phyloP scores from a whole-genome alignment of 2,888 invertebrate species.

The Anodontia alba region DNA sequence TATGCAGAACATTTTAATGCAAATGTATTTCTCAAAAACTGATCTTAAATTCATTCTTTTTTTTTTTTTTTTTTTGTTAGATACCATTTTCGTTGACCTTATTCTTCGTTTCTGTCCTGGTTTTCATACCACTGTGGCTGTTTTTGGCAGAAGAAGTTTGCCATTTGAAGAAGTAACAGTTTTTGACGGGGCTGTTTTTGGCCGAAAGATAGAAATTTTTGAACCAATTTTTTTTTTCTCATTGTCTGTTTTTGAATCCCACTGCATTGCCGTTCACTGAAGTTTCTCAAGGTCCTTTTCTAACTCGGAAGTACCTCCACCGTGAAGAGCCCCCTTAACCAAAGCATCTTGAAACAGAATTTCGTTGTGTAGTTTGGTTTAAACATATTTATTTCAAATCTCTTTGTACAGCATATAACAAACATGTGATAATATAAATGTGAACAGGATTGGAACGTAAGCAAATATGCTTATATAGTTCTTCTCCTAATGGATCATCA shows the following conservation, averaged over 20 bases:
- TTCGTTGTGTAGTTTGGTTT: too few relatives aligned
- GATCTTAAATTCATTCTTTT: background rate
- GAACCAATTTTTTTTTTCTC: slow-evolving; percentile 7
- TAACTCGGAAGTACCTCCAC: slow-evolving; percentile 30
- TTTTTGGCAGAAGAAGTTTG: too few relatives aligned
- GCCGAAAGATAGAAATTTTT: slow-evolving; percentile 6
- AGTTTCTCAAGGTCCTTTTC: background rate
- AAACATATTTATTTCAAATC: too few relatives aligned
- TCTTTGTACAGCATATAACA: too few relatives aligned
- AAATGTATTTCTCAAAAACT: too few relatives aligned
- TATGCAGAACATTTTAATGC: too few relatives aligned
- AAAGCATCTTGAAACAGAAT: slow-evolving; percentile 28
- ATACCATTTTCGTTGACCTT: background rate
- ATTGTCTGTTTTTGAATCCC: slow-evolving; percentile 19
- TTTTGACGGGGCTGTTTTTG: background rate
- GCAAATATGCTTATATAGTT: too few relatives aligned
- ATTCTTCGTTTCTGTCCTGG: slow-evolving; percentile 24
- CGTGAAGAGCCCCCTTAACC: slow-evolving; percentile 31
- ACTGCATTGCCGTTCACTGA: background rate
- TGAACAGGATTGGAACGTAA: too few relatives aligned
- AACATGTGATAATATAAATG: too few relatives aligned
- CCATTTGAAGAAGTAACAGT: background rate
- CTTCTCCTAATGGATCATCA: too few relatives aligned
- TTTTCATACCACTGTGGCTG: too few relatives aligned
- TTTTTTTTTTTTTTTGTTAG: background rate